Evolutionary conservation across 2,888 invertebrate species (phyloP), one percentile per base, ranked within the genome.

Genomic region (Eupithecia pulchellata): DNA sequence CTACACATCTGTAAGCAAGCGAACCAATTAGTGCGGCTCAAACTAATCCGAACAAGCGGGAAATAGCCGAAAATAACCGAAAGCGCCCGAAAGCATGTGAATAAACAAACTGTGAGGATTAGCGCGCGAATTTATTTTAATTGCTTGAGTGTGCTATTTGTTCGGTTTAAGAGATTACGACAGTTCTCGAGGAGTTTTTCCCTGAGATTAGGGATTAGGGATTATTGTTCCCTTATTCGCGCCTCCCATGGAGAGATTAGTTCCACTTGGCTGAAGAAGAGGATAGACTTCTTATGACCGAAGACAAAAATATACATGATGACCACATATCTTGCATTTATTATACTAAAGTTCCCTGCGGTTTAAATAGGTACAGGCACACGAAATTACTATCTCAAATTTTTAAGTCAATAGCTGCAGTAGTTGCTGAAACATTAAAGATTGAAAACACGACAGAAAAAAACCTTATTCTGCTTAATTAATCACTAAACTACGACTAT

Each of bases 1-100:
- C 20, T 60, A 64, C 20, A 64, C 27, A 17, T 57, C 39, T 63
- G 64, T 60, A 32, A 71, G 71, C 58, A 71, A 68, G 42, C 29
- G 27, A 61, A 81, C 90, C 91, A 91, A 91, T 91, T 91, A 91
- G 90, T 82, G 85, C 52, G 76, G 88, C 89, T 91, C 89, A 87
- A 83, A 75, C 79, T 89, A 89, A 91, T 88, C 91, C 88, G 73
- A 88, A 88, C 89, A 89, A 86, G 89, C 86, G 79, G 84, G 84
- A 89, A 88, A 61, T 89, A 89, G 87, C 80, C 30, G 32, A 39
- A 30, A 64, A 64, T 29, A 14, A 20, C 61, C 61, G 61, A 61
- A 60, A 60, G 32, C 29, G n/a, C 60, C 60, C 60, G 60, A 71
- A 68, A 84, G 83, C 84, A 85, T 83, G 88, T 84, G 87, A 86